Base-by-base conservation (phyloP, 2,888 invertebrate species). In the Chrysolina haemoptera region DNA sequence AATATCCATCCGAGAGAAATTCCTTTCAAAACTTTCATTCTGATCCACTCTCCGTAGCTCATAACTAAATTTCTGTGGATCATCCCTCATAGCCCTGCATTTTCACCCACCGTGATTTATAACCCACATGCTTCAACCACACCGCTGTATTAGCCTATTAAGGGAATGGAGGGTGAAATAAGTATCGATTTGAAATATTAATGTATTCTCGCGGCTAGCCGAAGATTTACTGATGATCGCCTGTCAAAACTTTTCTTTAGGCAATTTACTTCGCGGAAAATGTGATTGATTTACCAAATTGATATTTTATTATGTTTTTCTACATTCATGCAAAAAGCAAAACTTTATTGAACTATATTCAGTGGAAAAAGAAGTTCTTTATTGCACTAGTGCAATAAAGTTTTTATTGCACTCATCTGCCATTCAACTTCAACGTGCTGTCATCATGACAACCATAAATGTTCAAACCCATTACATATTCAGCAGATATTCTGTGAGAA, bases 121-220 rank as follows among this genome's bases (percentile, higher is more conserved):
- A 53, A 20, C 53, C 53, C 53, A 53, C 53, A 20, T 53, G 53
- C 53, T 12, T 4, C 12, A 53, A 53, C 53, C 53, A 53, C 53
- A 53, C 53, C 18, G 53, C 53, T 8, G 27, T 18, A 53, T 53
- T 53, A 53, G 16, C 50, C 50, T 53, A 53, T 53, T 53, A 53
- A 20, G 53, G 5, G 20, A 53, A 53, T 53, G 53, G 53, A 53
- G 53, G 53, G 53, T 53, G 53, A 53, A 53, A 53, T 53, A 53
- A 53, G 53, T 53, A 53, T 53, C 53, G 53, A 53, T 53, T 53
- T 53, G 53, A 53, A 53, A 53, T 53, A 53, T 22, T 53, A 53
- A 53, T 53, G 20, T 53, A 53, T 53, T 53, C 53, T 53, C 53
- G 11, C 18, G 53, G 5, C 53, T 48, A 18, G 12, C 18, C 53